Conservation (phyloP, 2,113 vertebrate genomes). For the Tylochromis polylepis region DNA sequence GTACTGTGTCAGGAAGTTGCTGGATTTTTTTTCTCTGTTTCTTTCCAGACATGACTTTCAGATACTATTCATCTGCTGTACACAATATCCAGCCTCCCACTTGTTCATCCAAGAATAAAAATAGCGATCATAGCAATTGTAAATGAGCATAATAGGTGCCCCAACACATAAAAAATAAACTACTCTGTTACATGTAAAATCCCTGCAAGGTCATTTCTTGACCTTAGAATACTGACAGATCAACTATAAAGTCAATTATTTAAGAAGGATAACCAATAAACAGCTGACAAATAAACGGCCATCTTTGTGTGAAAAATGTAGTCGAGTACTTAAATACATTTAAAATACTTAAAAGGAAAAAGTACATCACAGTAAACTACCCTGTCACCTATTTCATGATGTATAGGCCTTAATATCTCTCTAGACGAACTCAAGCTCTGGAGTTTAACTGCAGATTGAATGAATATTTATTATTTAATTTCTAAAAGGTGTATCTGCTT, state of each 20-base stretch:
- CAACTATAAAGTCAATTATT: not conserved
- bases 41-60: not conserved
- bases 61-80: not conserved
- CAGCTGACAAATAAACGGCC: not conserved
- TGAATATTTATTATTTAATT: not conserved
- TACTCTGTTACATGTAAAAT: not conserved
- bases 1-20: not conserved
- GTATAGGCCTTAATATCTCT: not conserved
- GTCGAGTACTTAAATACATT: not conserved
- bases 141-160: not conserved
- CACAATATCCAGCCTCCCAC: not conserved
- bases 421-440: not conserved
- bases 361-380: not conserved
- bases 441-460: not conserved
- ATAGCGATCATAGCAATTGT: not conserved
- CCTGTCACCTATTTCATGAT: not conserved
- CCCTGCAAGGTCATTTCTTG: not conserved
- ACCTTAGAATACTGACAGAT: not conserved
- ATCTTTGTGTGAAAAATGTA: not conserved
- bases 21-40: fast-evolving
- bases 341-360: not conserved
- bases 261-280: not conserved
- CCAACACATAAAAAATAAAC: not conserved
- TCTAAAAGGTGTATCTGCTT: not conserved
- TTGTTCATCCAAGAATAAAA: not conserved